These are phyloP conservation scores for Schizopygopsis malacanthus DNA, from an alignment of 2,797 vertebrate genomes.

Conservation along the genomic window DNA sequence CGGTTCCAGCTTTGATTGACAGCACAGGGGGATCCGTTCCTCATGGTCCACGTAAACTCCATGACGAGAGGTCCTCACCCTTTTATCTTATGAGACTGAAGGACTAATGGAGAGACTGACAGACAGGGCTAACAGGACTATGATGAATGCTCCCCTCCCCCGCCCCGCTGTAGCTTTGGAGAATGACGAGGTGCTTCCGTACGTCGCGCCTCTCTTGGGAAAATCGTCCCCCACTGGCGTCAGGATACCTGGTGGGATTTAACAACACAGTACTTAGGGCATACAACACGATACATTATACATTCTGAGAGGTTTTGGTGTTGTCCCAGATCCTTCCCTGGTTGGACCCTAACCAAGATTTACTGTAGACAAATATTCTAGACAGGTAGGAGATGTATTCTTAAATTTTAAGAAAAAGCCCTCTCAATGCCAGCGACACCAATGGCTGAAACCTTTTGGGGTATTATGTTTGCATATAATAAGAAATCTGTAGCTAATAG, in stretches of 20 bases:
- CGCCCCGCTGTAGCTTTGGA: constrained; percentile 74
- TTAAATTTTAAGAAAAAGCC: not conserved
- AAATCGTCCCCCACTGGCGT: constrained; percentile 81
- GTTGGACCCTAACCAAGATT: constrained; percentile 16
- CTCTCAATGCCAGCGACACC: not conserved
- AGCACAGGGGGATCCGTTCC: constrained; percentile 39
- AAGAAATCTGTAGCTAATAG: not conserved
- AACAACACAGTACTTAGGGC: constrained; percentile 37
- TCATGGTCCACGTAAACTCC: constrained; percentile 50
- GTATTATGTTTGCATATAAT: not conserved
- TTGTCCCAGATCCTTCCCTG: constrained; percentile 7
- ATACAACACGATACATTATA: not conserved
- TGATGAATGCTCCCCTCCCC: constrained; percentile 64
- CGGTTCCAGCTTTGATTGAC: constrained; percentile 32
- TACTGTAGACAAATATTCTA: not conserved
- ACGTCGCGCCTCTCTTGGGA: constrained; percentile 74
- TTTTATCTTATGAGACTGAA: constrained; percentile 68
- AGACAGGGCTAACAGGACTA: constrained; percentile 69
- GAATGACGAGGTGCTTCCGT: constrained; percentile 73
- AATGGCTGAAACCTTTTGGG: not conserved
- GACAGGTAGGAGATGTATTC: not conserved
- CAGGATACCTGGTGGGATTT: constrained; percentile 91
- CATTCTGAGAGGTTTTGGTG: not conserved
- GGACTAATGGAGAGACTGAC: constrained; percentile 64
- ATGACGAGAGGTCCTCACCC: constrained; percentile 47